Evolutionary conservation across 2,888 invertebrate species (phyloP).

Genomic region (Drosophila monieri): DNA sequence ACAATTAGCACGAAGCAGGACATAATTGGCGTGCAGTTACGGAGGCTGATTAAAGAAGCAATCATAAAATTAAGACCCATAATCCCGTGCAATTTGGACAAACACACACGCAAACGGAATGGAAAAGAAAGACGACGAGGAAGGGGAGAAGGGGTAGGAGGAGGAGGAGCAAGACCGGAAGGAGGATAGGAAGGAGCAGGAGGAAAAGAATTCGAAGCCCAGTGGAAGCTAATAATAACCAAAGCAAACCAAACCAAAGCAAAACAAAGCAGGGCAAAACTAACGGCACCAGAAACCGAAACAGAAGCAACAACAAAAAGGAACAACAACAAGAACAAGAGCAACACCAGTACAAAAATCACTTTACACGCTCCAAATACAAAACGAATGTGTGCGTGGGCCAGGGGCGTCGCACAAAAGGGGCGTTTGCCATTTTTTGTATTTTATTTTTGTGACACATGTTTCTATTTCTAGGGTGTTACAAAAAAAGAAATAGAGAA

Average conservation of each 20-base stretch:
- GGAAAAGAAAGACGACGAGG: constrained; percentile 19
- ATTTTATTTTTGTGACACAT: too few species aligned
- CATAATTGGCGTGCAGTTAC: constrained; percentile 77
- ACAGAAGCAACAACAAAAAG: constrained; percentile 40
- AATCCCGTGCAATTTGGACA: constrained; percentile 73
- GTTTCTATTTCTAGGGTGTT: not conserved
- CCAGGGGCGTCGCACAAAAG: constrained; percentile 13
- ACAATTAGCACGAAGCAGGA: constrained; percentile 71
- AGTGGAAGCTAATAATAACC: constrained; percentile 50
- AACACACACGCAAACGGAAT: constrained; percentile 44
- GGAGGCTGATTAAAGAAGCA: constrained; percentile 75
- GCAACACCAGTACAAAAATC: constrained; percentile 48
- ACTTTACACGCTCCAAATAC: constrained; percentile 50
- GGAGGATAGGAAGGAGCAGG: not conserved
- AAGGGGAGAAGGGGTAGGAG: not conserved
- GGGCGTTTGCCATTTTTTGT: not conserved
- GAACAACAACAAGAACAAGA: constrained; percentile 30
- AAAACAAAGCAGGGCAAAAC: constrained; percentile 33
- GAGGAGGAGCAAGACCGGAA: constrained; percentile 2
- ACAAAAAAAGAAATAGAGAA: not conserved
- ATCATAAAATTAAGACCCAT: constrained; percentile 78
- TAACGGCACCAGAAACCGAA: constrained; percentile 3
- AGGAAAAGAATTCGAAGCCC: constrained; percentile 17
- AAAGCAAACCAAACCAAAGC: constrained; percentile 24
- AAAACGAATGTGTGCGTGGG: constrained; percentile 18